Evolutionary conservation across 2,797 vertebrate genomes (phyloP).

Genomic region (Galaxias olidus): DNA sequence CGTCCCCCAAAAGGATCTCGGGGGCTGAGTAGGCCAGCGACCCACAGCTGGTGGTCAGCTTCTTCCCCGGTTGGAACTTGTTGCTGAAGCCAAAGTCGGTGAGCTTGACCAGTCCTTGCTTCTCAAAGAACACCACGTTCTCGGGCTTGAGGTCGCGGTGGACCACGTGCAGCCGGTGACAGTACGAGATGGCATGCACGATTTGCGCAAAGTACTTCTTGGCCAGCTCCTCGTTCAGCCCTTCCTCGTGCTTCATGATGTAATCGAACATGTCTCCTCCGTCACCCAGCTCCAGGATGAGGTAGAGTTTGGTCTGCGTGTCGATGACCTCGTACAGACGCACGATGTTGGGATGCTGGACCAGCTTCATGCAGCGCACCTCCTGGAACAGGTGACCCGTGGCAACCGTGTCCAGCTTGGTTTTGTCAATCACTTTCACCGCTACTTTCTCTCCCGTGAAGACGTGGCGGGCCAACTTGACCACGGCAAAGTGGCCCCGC

Average conservation of each 20-base stretch:
- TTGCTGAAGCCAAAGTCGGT: constrained; percentile 99
- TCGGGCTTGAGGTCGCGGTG: constrained; percentile 97
- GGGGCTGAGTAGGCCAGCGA: constrained; percentile 97
- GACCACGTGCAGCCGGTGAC: constrained; percentile 95
- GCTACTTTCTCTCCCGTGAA: constrained; percentile 98
- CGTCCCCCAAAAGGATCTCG: constrained; percentile 95
- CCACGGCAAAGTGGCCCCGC: constrained; percentile 96
- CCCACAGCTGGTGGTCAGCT: constrained; percentile 96
- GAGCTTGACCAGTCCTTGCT: constrained; percentile 96
- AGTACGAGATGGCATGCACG: constrained; percentile 97
- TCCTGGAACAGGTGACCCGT: constrained; percentile 98
- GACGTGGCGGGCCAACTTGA: constrained; percentile 96
- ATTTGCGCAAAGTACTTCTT: constrained; percentile 99
- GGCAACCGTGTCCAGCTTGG: constrained; percentile 91
- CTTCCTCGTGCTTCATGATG: constrained; percentile 98
- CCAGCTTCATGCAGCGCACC: constrained; percentile 97
- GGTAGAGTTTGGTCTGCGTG: constrained; percentile 97
- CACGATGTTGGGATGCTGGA: constrained; percentile 97
- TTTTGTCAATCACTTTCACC: constrained; percentile 98
- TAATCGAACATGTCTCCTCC: constrained; percentile 99
- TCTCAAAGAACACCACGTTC: constrained; percentile 98
- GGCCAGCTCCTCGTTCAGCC: constrained; percentile 92
- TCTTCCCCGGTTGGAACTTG: constrained; percentile 98
- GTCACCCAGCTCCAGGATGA: constrained; percentile 95
- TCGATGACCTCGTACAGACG: constrained; percentile 97